These are phyloP conservation scores for Penaeus japonicus DNA, from an alignment of 1,140 invertebrate species.

Conservation along the genomic window DNA sequence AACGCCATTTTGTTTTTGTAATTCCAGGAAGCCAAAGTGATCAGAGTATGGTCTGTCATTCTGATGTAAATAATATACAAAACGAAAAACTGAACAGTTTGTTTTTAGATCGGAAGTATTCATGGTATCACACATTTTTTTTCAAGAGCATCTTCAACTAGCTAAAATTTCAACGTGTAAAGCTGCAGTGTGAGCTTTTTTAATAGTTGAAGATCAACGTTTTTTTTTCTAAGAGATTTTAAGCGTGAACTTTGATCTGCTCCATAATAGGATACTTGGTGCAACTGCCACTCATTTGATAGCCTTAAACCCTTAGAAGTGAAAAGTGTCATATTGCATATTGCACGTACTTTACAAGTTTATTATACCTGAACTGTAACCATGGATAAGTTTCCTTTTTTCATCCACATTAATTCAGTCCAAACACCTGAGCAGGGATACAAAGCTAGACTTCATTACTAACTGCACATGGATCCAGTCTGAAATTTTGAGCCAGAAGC, in stretches of 20 bases:
- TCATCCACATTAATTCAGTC: neutral
- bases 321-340: neutral
- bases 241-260: neutral
- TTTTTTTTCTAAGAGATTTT: neutral
- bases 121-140: neutral
- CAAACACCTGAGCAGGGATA: neutral
- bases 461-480: neutral
- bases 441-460: neutral
- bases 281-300: neutral
- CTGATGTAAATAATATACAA: neutral
- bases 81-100: constrained; percentile 9
- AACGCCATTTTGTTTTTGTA: constrained; percentile 1
- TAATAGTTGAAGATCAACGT: neutral
- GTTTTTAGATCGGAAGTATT: neutral
- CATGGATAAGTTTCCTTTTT: neutral
- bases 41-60: neutral
- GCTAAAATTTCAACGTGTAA: neutral
- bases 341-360: neutral
- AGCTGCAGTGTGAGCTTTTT: neutral
- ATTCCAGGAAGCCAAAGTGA: constrained; percentile 3
- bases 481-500: neutral
- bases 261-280: neutral
- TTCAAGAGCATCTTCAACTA: neutral
- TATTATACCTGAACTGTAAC: neutral
- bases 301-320: neutral